These are phyloP conservation scores for Bombus waltoni DNA, from an alignment of 1,140 invertebrate species.

Conservation along the genomic window DNA sequence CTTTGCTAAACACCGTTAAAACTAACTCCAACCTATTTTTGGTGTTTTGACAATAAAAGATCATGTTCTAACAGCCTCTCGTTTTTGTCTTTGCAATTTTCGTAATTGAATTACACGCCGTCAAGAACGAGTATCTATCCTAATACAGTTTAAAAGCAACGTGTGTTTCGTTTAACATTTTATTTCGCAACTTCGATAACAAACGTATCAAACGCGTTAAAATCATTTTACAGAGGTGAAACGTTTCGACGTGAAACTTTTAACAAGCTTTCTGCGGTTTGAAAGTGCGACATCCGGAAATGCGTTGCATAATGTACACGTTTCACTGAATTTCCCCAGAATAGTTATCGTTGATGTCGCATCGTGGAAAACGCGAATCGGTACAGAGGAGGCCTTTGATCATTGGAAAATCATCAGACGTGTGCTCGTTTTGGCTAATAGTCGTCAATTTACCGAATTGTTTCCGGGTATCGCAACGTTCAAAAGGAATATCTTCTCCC, in stretches of 20 bases:
- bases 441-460: neutral
- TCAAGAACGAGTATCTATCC: no score
- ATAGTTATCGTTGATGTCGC: neutral
- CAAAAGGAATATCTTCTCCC: no score
- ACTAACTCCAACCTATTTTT: no score
- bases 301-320: neutral
- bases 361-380: constrained; percentile 11
- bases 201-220: neutral
- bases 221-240: neutral
- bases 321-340: neutral
- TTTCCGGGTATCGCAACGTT: neutral
- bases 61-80: no score
- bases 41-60: no score
- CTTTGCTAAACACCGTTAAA: no score
- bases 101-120: no score
- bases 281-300: neutral
- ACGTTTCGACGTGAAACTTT: constrained; percentile 15
- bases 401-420: constrained; percentile 31
- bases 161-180: no score
- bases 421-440: neutral
- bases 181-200: no score
- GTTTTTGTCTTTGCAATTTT: no score
- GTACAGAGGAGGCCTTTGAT: neutral
- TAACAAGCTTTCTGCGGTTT: constrained; percentile 26
- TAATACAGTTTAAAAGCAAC: no score